These are phyloP conservation scores for Polyommatus iphigenia DNA, from an alignment of 2,888 invertebrate genomes.

Conservation along the genomic window DNA sequence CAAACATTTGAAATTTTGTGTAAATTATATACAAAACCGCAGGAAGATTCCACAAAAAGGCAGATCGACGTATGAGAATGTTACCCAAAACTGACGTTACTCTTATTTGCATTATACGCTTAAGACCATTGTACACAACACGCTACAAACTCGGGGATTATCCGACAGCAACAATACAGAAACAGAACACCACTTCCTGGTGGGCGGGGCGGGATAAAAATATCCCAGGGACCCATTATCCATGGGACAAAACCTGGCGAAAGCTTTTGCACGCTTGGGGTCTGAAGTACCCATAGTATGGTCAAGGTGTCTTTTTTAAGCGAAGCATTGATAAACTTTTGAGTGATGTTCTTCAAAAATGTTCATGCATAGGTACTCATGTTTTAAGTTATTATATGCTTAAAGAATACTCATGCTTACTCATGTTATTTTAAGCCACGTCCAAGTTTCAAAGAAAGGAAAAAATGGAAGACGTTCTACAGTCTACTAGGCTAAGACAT, in stretches of 20 bases:
- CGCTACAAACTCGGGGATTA: slow-evolving; percentile 26
- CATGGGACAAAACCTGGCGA: not conserved
- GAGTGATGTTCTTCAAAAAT: not conserved
- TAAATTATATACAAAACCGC: not conserved
- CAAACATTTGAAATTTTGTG: not conserved
- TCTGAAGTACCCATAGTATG: not conserved
- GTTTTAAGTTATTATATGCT: no score
- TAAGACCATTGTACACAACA: slow-evolving; percentile 4
- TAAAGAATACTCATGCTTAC: no score
- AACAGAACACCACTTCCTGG: slow-evolving; percentile 27
- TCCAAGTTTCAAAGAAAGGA: no score
- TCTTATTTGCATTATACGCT: not conserved
- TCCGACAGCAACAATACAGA: slow-evolving; percentile 22
- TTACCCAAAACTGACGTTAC: not conserved
- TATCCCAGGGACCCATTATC: slow-evolving; percentile 24
- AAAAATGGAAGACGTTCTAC: no score
- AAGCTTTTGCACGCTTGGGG: slow-evolving; percentile 14
- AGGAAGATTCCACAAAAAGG: not conserved
- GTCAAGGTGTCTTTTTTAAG: not conserved
- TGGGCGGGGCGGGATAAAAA: slow-evolving; percentile 25
- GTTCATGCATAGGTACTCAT: no score
- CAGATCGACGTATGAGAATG: not conserved
- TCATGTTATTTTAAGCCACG: no score
- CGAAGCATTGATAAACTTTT: not conserved
- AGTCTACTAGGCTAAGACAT: no score